Evolutionary conservation across 2,888 invertebrate species (phyloP).

Genomic region (Drosophila quinaria): DNA sequence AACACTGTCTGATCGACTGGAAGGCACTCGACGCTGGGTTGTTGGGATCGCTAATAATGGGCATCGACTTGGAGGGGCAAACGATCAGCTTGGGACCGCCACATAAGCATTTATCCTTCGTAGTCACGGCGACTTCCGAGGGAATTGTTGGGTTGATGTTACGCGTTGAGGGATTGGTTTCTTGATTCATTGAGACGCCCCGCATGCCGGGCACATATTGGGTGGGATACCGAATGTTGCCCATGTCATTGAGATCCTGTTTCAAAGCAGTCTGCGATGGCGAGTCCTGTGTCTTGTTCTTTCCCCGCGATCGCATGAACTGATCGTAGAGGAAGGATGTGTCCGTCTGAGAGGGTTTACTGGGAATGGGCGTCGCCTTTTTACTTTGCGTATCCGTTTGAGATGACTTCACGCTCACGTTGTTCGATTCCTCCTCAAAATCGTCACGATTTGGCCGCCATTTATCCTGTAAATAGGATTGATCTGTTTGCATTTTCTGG

Average conservation of each 20-base stretch:
- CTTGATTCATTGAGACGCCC: no score
- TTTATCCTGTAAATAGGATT: constrained; percentile 47
- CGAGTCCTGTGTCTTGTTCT: not conserved
- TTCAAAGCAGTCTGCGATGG: constrained; percentile 28
- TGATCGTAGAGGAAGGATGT: constrained; percentile 37
- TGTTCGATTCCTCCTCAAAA: constrained; percentile 6
- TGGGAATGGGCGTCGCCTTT: not conserved
- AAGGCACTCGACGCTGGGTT: not conserved
- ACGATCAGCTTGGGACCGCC: not conserved
- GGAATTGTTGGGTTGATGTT: not conserved
- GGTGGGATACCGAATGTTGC: constrained; percentile 49
- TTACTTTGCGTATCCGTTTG: constrained; percentile 29
- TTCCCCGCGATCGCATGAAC: not conserved
- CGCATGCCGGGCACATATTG: constrained; percentile 7
- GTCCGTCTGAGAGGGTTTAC: constrained; percentile 43
- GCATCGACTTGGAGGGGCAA: constrained; percentile 9
- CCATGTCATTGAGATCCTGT: not conserved
- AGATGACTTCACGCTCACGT: constrained; percentile 19
- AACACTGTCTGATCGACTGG: not conserved
- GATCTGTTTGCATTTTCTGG: constrained; percentile 51
- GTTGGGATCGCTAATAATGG: not conserved
- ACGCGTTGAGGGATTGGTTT: not conserved
- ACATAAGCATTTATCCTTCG: not conserved
- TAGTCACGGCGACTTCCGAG: not conserved
- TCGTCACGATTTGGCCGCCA: constrained; percentile 52